phyloP scores from a whole-genome alignment of 2,888 invertebrate species.

The Allolobophora icterica region DNA sequence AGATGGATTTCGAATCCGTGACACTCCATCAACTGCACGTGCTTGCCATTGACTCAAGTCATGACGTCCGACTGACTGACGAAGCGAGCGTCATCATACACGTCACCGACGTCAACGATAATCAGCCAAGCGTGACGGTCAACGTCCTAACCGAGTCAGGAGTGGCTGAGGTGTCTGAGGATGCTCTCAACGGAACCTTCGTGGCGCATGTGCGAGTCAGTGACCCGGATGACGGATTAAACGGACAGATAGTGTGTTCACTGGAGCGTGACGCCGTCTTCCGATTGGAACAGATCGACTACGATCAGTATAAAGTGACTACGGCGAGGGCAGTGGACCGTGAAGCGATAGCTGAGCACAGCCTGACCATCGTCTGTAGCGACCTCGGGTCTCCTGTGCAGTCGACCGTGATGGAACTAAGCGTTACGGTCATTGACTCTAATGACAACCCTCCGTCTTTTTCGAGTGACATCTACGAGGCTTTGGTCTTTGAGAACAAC shows the following conservation, averaged over 20 bases:
- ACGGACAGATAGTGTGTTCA: constrained; percentile 23
- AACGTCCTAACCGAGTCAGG: constrained; percentile 20
- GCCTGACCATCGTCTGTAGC: background rate
- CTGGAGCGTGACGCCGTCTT: background rate
- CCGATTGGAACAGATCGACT: background rate
- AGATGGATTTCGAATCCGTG: background rate
- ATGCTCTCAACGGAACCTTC: constrained; percentile 36
- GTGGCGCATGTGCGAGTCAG: constrained; percentile 37
- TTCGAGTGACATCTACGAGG: background rate
- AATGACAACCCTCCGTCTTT: constrained; percentile 15
- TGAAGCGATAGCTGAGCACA: background rate
- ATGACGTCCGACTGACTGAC: background rate
- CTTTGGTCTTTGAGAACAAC: background rate
- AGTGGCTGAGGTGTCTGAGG: constrained; percentile 32
- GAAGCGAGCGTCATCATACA: constrained; percentile 29
- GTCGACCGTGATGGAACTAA: background rate
- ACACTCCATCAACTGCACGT: background rate
- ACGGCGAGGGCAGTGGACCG: background rate
- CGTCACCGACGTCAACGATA: constrained; percentile 38
- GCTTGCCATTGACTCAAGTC: constrained; percentile 1
- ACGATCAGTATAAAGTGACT: background rate
- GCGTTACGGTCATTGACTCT: background rate
- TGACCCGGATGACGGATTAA: constrained; percentile 35
- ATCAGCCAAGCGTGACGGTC: constrained; percentile 30
- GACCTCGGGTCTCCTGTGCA: background rate